These are phyloP conservation scores for Macquaria australasica DNA, from an alignment of 2,113 vertebrate genomes.

Conservation along the genomic window DNA sequence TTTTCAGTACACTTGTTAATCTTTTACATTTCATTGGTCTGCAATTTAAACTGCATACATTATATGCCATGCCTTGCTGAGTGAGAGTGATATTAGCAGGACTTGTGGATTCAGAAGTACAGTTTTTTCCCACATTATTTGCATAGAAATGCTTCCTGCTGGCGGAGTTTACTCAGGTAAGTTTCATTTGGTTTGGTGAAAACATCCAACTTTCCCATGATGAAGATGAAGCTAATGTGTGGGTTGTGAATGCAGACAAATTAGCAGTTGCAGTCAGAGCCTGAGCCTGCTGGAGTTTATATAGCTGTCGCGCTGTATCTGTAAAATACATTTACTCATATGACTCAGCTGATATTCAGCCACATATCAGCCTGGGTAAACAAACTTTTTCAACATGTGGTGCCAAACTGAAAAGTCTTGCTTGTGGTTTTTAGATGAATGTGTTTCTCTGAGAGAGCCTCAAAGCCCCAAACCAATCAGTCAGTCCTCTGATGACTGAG, in stretches of 20 bases:
- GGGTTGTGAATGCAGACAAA: slow-evolving; percentile 44
- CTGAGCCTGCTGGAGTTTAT: slow-evolving; percentile 19
- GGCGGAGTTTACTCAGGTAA: neutral
- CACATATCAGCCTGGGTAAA: slow-evolving; percentile 38
- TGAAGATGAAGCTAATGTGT: slow-evolving; percentile 6
- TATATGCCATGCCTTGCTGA: neutral
- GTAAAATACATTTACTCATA: slow-evolving; percentile 15
- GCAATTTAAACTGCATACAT: slow-evolving; percentile 19
- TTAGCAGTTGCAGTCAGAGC: slow-evolving; percentile 27
- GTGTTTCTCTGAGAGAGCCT: slow-evolving; percentile 60
- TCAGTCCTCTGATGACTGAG: slow-evolving; percentile 74
- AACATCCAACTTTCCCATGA: slow-evolving; percentile 13
- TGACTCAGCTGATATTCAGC: slow-evolving; percentile 48
- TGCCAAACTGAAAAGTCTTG: slow-evolving; percentile 46
- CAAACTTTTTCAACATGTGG: slow-evolving; percentile 47
- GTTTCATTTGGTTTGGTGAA: slow-evolving; percentile 19
- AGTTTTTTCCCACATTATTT: slow-evolving; percentile 2
- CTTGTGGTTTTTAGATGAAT: slow-evolving; percentile 53
- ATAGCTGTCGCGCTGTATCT: slow-evolving; percentile 24
- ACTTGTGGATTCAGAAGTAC: slow-evolving; percentile 11
- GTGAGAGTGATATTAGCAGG: slow-evolving; percentile 13
- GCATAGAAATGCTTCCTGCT: neutral
- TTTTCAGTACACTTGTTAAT: neutral
- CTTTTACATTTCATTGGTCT: slow-evolving; percentile 5
- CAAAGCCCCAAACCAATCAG: slow-evolving; percentile 81